Base-by-base conservation (phyloP, 2,888 invertebrate genomes). In the Ennomos erosarius region DNA sequence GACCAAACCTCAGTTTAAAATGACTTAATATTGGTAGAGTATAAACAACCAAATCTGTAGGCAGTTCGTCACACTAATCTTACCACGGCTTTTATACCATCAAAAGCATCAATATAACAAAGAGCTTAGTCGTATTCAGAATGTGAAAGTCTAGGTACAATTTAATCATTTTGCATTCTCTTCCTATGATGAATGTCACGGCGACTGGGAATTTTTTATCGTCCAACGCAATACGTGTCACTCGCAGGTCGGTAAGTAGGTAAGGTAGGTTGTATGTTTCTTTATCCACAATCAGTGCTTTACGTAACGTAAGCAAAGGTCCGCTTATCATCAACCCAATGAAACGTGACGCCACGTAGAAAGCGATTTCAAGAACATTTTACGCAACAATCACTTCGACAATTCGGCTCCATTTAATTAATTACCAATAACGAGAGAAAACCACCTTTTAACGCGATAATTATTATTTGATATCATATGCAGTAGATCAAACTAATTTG, bases 261-360 rank as follows among this genome's bases (percentile, higher is more conserved):
- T 73, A 71, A 75, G 69, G 72, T 71, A 71, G 72, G 70, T 74
- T 58, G 61, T 59, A 53, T 26, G 6, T 65, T 63, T 74, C 72
- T 76, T 76, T 69, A 73, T 71, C 73, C 78, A 70, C 75, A 75
- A 71, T 75, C 71, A 75, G 69, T 42, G 74, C 75, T 84, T 85
- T 88, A 86, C 84, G 85, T 86, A 88, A 86, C 84, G 85, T 86
- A 88, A 87, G 84, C 77, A 84, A 84, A 85, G 81, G 81, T 74
- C 68, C 66, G 78, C 82, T 84, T 86, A 85, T 84, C 85, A 82
- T 47, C 76, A 64, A 9, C 44, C 45, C 38, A 36, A 72, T 65
- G 64, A 58, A 68, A 64, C 72, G 82, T 85, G 84, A 82, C 84
- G 84, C 79, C 77, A 74, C 78, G 86, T 87, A 84, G 86, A 87